Percentiles rank a stretch among this genome's conserved stretches.
Conservation (phyloP, 2,113 vertebrate genomes). For the Sapajus apella region DNA sequence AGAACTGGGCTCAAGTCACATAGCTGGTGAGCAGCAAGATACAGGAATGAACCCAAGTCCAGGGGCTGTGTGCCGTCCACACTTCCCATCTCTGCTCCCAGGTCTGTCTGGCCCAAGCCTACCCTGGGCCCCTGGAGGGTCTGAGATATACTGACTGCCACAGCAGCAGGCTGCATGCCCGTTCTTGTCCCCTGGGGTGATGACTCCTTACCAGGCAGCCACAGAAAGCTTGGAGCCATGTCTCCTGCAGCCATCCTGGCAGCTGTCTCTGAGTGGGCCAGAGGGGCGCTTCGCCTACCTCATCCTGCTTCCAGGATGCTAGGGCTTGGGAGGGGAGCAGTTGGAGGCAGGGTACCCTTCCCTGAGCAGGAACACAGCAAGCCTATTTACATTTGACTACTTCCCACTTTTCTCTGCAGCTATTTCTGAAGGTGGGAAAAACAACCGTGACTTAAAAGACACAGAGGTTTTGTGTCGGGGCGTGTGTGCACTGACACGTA, state of each 20-base stretch:
- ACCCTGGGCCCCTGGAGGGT: background rate
- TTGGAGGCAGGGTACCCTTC: background rate
- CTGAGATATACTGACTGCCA: background rate
- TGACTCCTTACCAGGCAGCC: background rate
- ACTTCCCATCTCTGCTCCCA: background rate
- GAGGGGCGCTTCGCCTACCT: background rate
- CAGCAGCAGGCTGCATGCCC: background rate
- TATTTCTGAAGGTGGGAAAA: conserved; percentile 73
- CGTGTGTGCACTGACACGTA: conserved; percentile 11
- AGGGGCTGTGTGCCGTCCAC: too few relatives aligned
- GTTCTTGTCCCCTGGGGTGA: background rate
- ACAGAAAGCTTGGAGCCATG: background rate
- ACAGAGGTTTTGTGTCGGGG: conserved; percentile 58
- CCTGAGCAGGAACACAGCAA: fast-evolving
- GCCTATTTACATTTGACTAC: conserved; percentile 9
- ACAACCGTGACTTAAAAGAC: conserved; percentile 61
- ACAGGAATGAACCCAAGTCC: background rate
- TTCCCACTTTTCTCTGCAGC: conserved; percentile 56
- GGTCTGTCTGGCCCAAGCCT: background rate
- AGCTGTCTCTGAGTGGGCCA: background rate
- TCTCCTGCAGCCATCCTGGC: background rate
- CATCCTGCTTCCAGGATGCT: background rate
- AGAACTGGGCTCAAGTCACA: background rate
- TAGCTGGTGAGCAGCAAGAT: background rate
- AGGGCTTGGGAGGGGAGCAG: background rate